phyloP scores from a whole-genome alignment of 2,888 invertebrate genomes.

The Sphaerophoria rueppellii region DNA sequence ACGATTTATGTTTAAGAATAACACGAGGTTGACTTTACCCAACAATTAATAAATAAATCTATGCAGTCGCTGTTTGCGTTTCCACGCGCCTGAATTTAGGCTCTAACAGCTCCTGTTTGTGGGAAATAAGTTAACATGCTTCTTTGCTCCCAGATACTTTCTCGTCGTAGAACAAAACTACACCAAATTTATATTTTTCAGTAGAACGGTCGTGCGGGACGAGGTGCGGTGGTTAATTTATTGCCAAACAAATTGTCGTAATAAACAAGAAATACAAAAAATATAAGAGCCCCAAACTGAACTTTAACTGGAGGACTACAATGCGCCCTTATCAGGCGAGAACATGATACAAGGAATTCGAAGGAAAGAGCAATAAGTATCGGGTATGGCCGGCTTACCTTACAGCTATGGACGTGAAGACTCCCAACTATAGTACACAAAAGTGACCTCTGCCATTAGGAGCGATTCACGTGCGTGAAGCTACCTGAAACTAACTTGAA shows the following conservation, averaged over 20 bases:
- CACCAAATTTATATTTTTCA: too few relatives aligned
- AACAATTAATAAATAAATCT: conserved; percentile 73
- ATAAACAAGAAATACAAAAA: conserved; percentile 49
- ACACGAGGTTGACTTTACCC: conserved; percentile 70
- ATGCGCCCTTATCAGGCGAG: conserved; percentile 72
- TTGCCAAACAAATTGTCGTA: conserved; percentile 70
- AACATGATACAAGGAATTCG: conserved; percentile 71
- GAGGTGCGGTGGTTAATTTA: conserved; percentile 58
- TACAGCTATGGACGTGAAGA: too few relatives aligned
- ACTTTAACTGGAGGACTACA: conserved; percentile 66
- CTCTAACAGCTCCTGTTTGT: not conserved
- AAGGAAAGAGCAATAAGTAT: conserved; percentile 56
- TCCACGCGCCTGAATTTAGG: conserved; percentile 10
- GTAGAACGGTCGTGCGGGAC: too few relatives aligned
- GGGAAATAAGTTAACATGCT: conserved; percentile 18
- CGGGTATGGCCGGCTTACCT: too few relatives aligned
- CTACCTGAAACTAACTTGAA: conserved; percentile 27
- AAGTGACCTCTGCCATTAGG: conserved; percentile 65
- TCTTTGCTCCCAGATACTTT: conserved; percentile 5
- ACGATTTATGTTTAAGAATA: conserved; percentile 70
- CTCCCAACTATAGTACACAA: conserved; percentile 2
- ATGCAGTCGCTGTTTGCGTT: conserved; percentile 36
- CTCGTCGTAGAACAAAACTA: not conserved
- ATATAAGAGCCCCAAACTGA: conserved; percentile 8
- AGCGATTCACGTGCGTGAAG: conserved; percentile 2